phyloP scores from a whole-genome alignment of 2,888 invertebrate species.

The Agrochola litura region DNA sequence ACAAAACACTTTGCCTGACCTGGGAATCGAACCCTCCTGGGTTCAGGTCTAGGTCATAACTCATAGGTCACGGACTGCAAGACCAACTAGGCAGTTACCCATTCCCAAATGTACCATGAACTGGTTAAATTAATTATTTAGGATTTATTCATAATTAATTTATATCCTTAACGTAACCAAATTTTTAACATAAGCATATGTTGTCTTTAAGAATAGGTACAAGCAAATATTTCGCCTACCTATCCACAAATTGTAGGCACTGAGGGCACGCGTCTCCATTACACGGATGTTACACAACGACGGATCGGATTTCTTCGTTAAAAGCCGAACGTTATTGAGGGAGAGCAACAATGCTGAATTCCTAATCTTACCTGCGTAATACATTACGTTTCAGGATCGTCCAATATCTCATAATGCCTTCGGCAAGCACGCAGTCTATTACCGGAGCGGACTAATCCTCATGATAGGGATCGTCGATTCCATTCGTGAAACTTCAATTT shows the following conservation, averaged over 20 bases:
- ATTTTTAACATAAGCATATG: neutral
- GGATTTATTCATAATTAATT: neutral
- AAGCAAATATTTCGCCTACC: conserved; percentile 4
- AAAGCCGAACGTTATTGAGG: conserved; percentile 66
- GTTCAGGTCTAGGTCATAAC: neutral
- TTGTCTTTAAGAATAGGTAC: neutral
- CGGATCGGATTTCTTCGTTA: conserved; percentile 65
- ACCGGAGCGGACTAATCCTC: conserved; percentile 57
- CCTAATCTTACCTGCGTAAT: conserved; percentile 49
- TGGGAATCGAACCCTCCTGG: neutral
- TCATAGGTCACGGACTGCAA: neutral
- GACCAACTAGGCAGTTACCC: neutral
- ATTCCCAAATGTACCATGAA: neutral
- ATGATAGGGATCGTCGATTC: conserved; percentile 41
- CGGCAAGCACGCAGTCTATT: conserved; percentile 54
- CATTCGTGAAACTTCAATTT: conserved; percentile 51
- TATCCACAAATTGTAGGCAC: conserved; percentile 8
- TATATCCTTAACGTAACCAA: neutral
- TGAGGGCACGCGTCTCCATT: conserved; percentile 56
- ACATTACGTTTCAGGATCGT: conserved; percentile 43
- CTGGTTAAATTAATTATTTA: neutral
- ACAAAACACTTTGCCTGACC: neutral
- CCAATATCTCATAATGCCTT: conserved; percentile 49
- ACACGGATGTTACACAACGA: conserved; percentile 64
- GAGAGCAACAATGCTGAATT: conserved; percentile 42